Evolutionary conservation across 2,797 vertebrate species (phyloP), one percentile per base, ranked within the genome.

Genomic region (Epinephelus awoara): DNA sequence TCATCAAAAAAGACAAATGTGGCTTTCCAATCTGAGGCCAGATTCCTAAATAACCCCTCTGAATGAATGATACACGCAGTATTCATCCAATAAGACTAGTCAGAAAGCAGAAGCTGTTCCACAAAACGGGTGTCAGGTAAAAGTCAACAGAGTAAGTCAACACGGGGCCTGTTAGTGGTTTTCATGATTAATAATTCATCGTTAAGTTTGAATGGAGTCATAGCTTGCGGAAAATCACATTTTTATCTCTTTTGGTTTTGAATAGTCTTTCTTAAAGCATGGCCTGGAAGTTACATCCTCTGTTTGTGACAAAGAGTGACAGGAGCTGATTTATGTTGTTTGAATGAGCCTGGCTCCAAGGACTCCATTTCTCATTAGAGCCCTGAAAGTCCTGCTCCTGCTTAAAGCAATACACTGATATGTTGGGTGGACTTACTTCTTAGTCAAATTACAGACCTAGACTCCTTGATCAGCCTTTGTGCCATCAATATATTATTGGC

Each of bases 1-100:
- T 77, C 79, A 69, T 82, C 18, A 76, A 47, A 85, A 90, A 75
- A 85, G 63, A 79, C 63, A 84, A 89, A 79, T 54, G 54, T 38
- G 67, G 5, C 61, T 82, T 63, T 78, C 29, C 64, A 38, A 50
- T 85, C 55, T 66, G 73, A 83, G 65, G 63, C 66, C 77, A 73
- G 66, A 80, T 73, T 75, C 56, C 46, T 74, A 5, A 18, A 8
- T 67, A 67, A 81, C 74, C 46, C 34, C 25, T 49, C 27, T 63
- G 67, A 82, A 80, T 81, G 64, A 72, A 80, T 59, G 56, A 78
- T 27, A 46, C 1, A 21, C 5, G 38, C 52, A 4, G 69, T 72
- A 67, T 82, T 77, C 78, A 77, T 72, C 42, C 38, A 58, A 50
- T 46, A 44, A 21, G 71, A 77, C 70, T 11, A 67, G 44, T 71